phyloP scores from a whole-genome alignment of 1,140 invertebrate species.

The Leptonema lineaticorne region DNA sequence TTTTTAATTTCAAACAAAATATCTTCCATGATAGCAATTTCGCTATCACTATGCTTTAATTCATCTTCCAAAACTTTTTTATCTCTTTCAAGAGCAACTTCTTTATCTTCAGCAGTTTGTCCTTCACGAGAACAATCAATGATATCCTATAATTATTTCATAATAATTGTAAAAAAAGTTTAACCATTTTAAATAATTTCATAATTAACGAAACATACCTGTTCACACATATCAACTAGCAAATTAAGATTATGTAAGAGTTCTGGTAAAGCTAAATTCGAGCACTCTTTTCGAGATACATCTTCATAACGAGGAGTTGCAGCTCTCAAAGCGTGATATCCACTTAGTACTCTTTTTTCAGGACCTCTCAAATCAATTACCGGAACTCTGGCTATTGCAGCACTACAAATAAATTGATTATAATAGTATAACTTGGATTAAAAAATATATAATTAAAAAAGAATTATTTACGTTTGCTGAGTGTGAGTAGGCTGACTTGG shows the following conservation, averaged over 20 bases:
- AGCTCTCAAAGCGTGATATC: constrained; percentile 84
- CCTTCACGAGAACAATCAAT: constrained; percentile 83
- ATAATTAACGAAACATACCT: constrained; percentile 55
- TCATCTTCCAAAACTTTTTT: constrained; percentile 68
- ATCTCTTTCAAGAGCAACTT: constrained; percentile 79
- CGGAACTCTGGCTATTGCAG: constrained; percentile 78
- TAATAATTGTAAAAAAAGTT: not conserved
- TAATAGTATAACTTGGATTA: too few species aligned
- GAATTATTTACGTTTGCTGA: constrained; percentile 52
- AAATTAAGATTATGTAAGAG: constrained; percentile 90
- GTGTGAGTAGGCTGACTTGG: constrained; percentile 61
- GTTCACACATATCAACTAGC: constrained; percentile 89
- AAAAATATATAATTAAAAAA: not conserved
- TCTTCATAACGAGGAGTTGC: constrained; percentile 65
- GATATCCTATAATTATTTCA: constrained; percentile 66
- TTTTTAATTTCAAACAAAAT: constrained; percentile 71
- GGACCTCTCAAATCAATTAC: constrained; percentile 99
- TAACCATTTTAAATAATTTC: constrained; percentile 21
- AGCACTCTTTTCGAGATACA: constrained; percentile 61
- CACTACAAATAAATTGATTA: constrained; percentile 51
- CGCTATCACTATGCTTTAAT: constrained; percentile 71
- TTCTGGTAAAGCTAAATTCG: constrained; percentile 80
- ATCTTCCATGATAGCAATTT: constrained; percentile 72
- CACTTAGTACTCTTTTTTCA: constrained; percentile 89
- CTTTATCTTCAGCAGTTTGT: constrained; percentile 73